Conservation (phyloP, 2,888 invertebrate species). For the Panopea generosa region DNA sequence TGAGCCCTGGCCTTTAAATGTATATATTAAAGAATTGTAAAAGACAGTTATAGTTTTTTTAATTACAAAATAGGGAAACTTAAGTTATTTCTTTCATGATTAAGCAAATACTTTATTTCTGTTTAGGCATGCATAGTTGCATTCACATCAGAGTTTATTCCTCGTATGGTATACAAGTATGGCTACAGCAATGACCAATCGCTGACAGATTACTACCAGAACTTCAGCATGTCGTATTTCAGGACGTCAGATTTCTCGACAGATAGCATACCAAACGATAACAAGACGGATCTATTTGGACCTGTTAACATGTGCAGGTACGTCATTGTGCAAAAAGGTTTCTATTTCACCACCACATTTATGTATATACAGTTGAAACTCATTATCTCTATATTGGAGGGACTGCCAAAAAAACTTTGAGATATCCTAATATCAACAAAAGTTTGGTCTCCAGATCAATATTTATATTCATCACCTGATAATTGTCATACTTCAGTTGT, state of each 20-base stretch:
- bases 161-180: constrained; percentile 96
- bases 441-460: neutral
- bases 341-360: too few relatives aligned
- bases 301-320: constrained; percentile 79
- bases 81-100: too few relatives aligned
- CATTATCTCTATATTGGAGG: too few relatives aligned
- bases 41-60: too few relatives aligned
- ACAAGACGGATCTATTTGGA: constrained; percentile 60
- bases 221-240: constrained; percentile 81
- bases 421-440: neutral
- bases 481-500: neutral
- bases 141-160: constrained; percentile 99
- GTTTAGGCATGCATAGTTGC: constrained; percentile 98
- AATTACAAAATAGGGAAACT: too few relatives aligned
- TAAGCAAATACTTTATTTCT: constrained; percentile 12
- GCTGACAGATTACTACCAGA: constrained; percentile 77
- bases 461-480: too few relatives aligned
- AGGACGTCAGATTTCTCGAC: constrained; percentile 74
- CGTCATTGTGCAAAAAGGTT: too few relatives aligned
- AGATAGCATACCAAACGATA: constrained; percentile 68
- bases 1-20: too few relatives aligned
- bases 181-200: constrained; percentile 59
- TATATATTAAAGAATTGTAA: too few relatives aligned
- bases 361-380: too few relatives aligned
- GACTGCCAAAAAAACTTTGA: too few relatives aligned